Base-by-base conservation (phyloP, 2,888 invertebrate species). In the Microplitis deprimator region DNA sequence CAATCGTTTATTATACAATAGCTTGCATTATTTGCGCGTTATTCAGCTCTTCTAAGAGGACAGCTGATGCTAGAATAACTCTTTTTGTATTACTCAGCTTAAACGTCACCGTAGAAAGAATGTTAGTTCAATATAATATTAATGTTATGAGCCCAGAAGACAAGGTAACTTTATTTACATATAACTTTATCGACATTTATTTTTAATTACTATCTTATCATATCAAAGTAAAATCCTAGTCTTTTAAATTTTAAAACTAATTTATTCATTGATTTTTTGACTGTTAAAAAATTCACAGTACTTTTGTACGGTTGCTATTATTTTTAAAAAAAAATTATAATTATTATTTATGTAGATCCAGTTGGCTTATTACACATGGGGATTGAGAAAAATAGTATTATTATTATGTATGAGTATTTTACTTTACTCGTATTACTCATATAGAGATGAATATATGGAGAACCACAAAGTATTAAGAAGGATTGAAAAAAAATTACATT, bases 1-100 rank as follows among this genome's bases (percentile, higher is more conserved):
- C 93, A 0, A 86, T 93, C 40, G 85, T 92, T n/a, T 94, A 93
- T 88, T 94, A 93, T 83, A 85, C 91, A 16, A 82, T 91, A 5
- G 89, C 91, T 16, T 88, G 92, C 62, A 83, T 93, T 70, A 83
- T 93, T 60, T 90, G 91, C 64, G 92, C 92, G 77, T 83, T 93
- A 75, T 87, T 93, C 39, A 94, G 93, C 60, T 91, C 93, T 1
- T 90, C 92, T 1, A 88, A 89, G 74, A 90, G 92, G 50, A 93
- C 93, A 0, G 84, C 88, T n/a, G 89, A 90, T 69, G 92, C 93
- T 4, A 88, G 94, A 81, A 87, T 93, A 77, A 91, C 91, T 83
- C 87, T 93, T 62, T 91, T 93, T 82, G 82, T 91, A 8, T 85
- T 92, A 50, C 86, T 93, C 80, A 91, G 91, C 69, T 50, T 91